Evolutionary conservation across 1,140 invertebrate genomes (phyloP), one percentile per base, ranked within the genome.

Genomic region (Cephus cinctus): DNA sequence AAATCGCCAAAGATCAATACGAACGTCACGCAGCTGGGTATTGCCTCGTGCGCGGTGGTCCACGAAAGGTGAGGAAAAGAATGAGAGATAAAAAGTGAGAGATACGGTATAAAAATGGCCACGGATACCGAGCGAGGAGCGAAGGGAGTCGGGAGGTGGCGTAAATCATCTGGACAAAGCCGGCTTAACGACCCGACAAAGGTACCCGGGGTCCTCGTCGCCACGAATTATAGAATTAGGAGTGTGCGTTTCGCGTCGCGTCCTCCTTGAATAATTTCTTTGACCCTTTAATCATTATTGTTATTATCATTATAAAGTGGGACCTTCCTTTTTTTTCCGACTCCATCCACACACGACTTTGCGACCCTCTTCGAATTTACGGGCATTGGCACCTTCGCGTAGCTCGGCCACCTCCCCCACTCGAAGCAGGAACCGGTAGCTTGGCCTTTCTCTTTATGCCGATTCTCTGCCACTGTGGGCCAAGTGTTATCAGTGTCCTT

Each of bases 121-220:
- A n/a, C n/a, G n/a, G n/a, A n/a, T n/a, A n/a, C n/a, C n/a, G 62
- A 59, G 52, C 56, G 53, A 54, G 44, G 47, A 55, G 55, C 56
- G 53, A 56, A 52, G 56, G 43, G 54, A 46, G 59, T 59, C 66
- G 63, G 69, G 63, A 70, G n/a, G 61, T 67, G 55, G 61, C 61
- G 70, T 74, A 74, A 73, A 74, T 74, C 70, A 74, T 65, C 52
- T 50, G 64, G 69, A 71, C 70, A 74, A 74, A 73, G 67, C 67
- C 60, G 11, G 70, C 71, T 74, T 74, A 74, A 73, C 71, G 69
- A 73, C 59, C 71, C 70, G 70, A 74, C 70, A 74, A 74, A 74
- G 69, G 62, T 54, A 52, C 55, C 54, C 35, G 39, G 55, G 59
- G 57, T 57, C 56, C 62, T 61, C 65, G 63, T 52, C n/a, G n/a